Evolutionary conservation across 2,797 vertebrate species (phyloP).

Genomic region (Bufotes viridis): DNA sequence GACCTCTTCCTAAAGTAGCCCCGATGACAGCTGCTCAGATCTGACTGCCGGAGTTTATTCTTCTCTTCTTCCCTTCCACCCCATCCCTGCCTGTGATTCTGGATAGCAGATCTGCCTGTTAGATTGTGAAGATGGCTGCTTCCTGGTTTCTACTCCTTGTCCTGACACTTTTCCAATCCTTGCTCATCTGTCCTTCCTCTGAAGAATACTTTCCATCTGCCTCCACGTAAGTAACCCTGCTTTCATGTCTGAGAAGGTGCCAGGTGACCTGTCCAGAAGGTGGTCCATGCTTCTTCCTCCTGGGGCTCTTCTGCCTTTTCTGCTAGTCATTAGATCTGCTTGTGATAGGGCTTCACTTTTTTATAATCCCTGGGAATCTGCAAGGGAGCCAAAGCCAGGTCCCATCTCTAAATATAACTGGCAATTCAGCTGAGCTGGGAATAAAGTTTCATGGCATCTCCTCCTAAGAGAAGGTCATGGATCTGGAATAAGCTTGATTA

Average conservation of each 20-base stretch:
- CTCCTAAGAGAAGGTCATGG: slow-evolving; percentile 66
- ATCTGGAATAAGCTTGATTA: slow-evolving; percentile 15
- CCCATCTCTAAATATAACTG: slow-evolving; percentile 52
- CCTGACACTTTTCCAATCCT: slow-evolving; percentile 80
- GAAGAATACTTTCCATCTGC: slow-evolving; percentile 89
- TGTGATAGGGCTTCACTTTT: slow-evolving; percentile 20
- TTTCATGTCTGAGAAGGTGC: background rate
- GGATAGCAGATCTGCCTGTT: slow-evolving; percentile 68
- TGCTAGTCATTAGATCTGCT: background rate
- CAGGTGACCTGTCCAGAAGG: background rate
- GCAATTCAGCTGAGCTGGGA: slow-evolving; percentile 46
- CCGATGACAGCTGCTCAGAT: slow-evolving; percentile 84
- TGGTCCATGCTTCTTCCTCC: background rate
- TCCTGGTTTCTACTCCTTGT: slow-evolving; percentile 79
- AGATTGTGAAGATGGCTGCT: slow-evolving; percentile 87
- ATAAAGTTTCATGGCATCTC: slow-evolving; percentile 72
- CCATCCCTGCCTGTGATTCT: slow-evolving; percentile 31
- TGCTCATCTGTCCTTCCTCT: slow-evolving; percentile 75
- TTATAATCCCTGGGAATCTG: background rate
- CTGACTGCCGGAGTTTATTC: slow-evolving; percentile 69
- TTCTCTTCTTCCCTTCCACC: background rate
- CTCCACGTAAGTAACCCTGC: slow-evolving; percentile 84
- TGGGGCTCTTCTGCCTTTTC: background rate
- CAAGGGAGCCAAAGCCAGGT: slow-evolving; percentile 11
- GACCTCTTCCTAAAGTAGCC: slow-evolving; percentile 81